Evolutionary conservation across 1,140 invertebrate genomes (phyloP), one percentile per base, ranked within the genome.

Genomic region (Anoplolepis gracilipes): DNA sequence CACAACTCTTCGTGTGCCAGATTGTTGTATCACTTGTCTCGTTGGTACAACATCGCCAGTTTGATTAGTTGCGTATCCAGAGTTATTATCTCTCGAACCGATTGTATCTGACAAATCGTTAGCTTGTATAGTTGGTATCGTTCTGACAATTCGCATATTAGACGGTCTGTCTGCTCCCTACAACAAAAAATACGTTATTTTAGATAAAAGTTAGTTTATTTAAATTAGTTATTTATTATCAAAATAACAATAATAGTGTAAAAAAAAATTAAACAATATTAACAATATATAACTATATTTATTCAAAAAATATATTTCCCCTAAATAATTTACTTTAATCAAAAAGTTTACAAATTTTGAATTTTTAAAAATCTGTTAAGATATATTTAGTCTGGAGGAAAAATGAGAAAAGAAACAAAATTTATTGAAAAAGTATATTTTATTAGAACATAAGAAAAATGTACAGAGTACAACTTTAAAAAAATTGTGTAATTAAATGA

Each of bases 61-160:
- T 72, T 85, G 85, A 53, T 30, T 61, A 53, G 28, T 61, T 2
- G 39, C n/a, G 5, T 77, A 75, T 25, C 72, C 85, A 39, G 79
- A 33, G 28, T 86, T 88, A 49, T n/a, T 59, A 8, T 90, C 86
- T 70, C 85, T 85, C 1, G 57, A 19, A 61, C 25, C 46, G 55
- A 85, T 72, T 53, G 67, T 79, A 22, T 90, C 85, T 8, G 67
- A 30, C 4, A 57, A 65, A 67, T 90, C 85, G 8, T 85, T 92
- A 73, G 82, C 46, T 46, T 91, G 90, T 73, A 91, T 33, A 16
- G 88, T 85, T 67, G 90, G 93, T 69, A 94, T 87, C 7, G 93
- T 91, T 33, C 93, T 87, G 2, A 94, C 87, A 61, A 94, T 93
- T 62, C 94, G 91, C 25, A 89, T 72, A 42, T 82, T 73, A 28